These are phyloP conservation scores for Dicentrarchus labrax DNA, from an alignment of 2,113 vertebrate genomes.

Conservation along the genomic window DNA sequence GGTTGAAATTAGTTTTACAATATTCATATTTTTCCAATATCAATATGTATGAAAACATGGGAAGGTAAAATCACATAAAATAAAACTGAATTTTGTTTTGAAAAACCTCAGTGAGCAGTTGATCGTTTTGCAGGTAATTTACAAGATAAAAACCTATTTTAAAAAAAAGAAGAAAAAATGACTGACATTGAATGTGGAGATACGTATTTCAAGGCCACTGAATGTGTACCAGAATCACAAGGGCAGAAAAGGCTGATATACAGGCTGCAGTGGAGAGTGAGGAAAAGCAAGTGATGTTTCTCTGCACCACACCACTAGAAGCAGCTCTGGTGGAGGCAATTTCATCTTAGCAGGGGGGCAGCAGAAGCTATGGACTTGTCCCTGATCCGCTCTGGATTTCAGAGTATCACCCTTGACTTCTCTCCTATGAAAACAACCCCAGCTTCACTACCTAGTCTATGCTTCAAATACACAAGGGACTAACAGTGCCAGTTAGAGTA, in stretches of 20 bases:
- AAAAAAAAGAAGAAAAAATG: background rate
- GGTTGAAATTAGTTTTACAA: background rate
- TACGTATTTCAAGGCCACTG: constrained; percentile 3
- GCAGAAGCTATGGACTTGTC: constrained; percentile 40
- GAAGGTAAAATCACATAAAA: background rate
- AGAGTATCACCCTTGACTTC: constrained; percentile 43
- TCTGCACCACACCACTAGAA: constrained; percentile 23
- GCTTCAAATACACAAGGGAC: background rate
- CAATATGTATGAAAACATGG: background rate
- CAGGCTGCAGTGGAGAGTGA: constrained; percentile 1
- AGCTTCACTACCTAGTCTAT: background rate
- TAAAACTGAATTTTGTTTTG: background rate
- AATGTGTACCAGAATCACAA: constrained; percentile 7
- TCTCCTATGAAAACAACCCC: constrained; percentile 4
- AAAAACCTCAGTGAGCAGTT: background rate
- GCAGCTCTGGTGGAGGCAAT: constrained; percentile 39
- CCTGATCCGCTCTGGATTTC: constrained; percentile 44
- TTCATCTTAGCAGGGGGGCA: constrained; percentile 31
- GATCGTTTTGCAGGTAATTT: background rate
- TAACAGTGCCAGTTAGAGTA: background rate
- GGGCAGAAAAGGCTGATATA: background rate
- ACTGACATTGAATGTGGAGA: background rate
- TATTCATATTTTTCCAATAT: background rate
- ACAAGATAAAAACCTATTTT: background rate
- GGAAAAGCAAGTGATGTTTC: constrained; percentile 1